A percentile compares a stretch with the other conserved stretches of the same genome.
Evolutionary conservation across 1,140 invertebrate species (phyloP).

Genomic region (Tetragnatha versicolor): DNA sequence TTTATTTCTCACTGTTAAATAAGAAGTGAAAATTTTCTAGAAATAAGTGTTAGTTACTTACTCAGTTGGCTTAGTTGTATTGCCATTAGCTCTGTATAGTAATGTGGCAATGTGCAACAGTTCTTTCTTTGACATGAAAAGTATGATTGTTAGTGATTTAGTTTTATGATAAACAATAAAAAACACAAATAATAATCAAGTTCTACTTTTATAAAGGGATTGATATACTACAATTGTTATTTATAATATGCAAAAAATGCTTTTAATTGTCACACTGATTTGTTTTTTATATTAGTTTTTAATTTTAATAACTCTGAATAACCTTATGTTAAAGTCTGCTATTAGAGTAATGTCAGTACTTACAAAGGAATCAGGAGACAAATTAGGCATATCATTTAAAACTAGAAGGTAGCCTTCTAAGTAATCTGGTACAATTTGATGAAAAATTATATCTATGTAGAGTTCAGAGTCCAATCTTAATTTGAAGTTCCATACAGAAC

Average conservation of each 20-base stretch:
- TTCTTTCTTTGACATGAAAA: neutral
- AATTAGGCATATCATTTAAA: too few species aligned
- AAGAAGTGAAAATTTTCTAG: neutral
- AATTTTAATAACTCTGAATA: too few species aligned
- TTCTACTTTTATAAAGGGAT: too few species aligned
- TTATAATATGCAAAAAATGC: too few species aligned
- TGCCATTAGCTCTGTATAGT: constrained; percentile 27
- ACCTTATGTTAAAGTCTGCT: too few species aligned
- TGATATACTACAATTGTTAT: too few species aligned
- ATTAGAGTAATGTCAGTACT: too few species aligned
- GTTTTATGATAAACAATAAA: too few species aligned
- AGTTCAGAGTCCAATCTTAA: constrained; percentile 36
- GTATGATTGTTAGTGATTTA: neutral
- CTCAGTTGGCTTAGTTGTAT: neutral
- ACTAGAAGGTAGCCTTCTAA: constrained; percentile 36
- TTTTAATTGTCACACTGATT: too few species aligned
- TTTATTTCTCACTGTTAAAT: neutral
- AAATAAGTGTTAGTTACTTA: neutral
- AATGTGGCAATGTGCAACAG: constrained; percentile 18
- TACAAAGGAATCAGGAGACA: too few species aligned
- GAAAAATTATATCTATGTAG: constrained; percentile 47
- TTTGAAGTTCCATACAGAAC: constrained; percentile 38
- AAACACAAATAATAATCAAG: too few species aligned
- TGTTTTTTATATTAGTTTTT: too few species aligned
- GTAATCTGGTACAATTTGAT: constrained; percentile 49